Percentiles rank a stretch among this genome's conserved stretches.
phyloP scores from a whole-genome alignment of 2,797 vertebrate species.

The Lepus townsendii region DNA sequence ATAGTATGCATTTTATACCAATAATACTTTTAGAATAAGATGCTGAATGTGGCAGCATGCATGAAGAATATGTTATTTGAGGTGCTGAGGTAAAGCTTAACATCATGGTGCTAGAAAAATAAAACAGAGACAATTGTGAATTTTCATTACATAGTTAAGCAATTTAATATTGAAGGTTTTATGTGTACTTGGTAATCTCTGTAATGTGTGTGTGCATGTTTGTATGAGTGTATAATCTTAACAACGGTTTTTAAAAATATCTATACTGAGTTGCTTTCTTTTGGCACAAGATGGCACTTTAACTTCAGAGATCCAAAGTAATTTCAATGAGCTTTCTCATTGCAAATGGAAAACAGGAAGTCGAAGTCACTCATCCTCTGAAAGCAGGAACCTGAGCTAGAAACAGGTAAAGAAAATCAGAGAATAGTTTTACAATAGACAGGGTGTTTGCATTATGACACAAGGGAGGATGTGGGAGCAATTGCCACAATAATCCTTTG shows the following conservation, averaged over 20 bases:
- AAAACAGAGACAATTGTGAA: background rate
- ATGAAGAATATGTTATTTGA: background rate
- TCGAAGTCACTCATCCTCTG: background rate
- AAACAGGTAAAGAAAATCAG: background rate
- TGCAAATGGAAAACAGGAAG: background rate
- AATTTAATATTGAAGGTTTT: background rate
- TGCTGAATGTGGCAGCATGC: background rate
- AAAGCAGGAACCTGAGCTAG: constrained; percentile 60
- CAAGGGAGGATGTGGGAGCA: fast-evolving
- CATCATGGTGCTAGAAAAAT: background rate
- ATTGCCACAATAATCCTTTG: background rate
- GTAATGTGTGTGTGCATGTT: no score
- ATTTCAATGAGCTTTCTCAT: background rate
- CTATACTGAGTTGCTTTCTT: constrained; percentile 61
- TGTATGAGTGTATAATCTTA: background rate
- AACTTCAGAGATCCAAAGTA: constrained; percentile 73
- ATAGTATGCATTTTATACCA: background rate
- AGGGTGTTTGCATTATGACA: background rate
- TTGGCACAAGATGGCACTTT: constrained; percentile 89
- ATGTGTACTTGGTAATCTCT: background rate
- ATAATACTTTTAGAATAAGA: background rate
- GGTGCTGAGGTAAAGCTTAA: background rate
- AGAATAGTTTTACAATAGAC: background rate
- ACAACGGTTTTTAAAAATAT: background rate
- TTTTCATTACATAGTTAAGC: background rate